Evolutionary conservation across 2,797 vertebrate genomes (phyloP), one percentile per base, ranked within the genome.

Genomic region (Brotula barbata): DNA sequence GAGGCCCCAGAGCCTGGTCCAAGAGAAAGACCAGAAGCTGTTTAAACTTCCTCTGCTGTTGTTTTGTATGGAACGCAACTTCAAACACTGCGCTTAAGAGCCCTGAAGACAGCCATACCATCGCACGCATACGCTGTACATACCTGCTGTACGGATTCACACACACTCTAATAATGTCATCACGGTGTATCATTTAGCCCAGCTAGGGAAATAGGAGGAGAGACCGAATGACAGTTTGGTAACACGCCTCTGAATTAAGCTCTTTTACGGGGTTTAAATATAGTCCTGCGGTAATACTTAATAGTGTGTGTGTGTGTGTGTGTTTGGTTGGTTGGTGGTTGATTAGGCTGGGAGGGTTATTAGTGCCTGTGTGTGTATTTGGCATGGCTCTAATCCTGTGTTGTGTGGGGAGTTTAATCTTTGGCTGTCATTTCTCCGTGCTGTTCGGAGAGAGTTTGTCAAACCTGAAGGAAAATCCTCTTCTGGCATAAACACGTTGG

Each of bases 21-120:
- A 70, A 73, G 83, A 88, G 82, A 87, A 87, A 90, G 84, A 83
- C 88, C 85, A 87, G 84, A 82, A 88, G 84, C 83, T 67, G 75
- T 70, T 82, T 78, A 45, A 40, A 72, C 77, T 85, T 89, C 85
- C 83, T 87, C 68, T 50, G 13, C 78, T 72, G 71, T 84, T 85
- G 71, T 82, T 86, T 87, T 80, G 56, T 28, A 84, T 78, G 75
- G 73, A 85, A 77, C 73, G 71, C 65, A 67, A 75, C 70, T 77
- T 85, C 66, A 82, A 85, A 78, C 52, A 58, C 68, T 59, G 49
- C 58, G 71, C 37, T 67, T 82, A 70, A 78, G 33, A 75, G 67
- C 25, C 0, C 33, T 10, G 15, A 25, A 36, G 44, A 50, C 43
- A 52, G 37, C 33, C 7, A 64, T 28, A 74, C 23, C 37, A 22